Conservation (phyloP, 1,140 invertebrate genomes). For the Rhyzopertha dominica region DNA sequence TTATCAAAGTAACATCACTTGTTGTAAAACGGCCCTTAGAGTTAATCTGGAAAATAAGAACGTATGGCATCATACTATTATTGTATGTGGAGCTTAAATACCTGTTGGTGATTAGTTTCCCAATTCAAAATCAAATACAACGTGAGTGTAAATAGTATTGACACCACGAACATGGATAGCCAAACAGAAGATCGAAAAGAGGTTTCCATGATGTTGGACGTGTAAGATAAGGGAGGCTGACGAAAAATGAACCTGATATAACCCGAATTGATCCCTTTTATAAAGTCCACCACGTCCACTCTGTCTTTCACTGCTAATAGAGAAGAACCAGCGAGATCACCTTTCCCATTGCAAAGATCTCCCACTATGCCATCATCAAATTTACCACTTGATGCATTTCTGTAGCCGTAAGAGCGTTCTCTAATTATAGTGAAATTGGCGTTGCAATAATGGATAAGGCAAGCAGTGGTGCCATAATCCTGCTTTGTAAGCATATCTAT, state of each 20-base stretch:
- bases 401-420: constrained; percentile 29
- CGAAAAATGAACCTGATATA: constrained; percentile 22
- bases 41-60: constrained; percentile 19
- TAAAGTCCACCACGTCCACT: constrained; percentile 12
- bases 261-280: constrained; percentile 17
- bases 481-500: constrained; percentile 11
- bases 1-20: constrained; percentile 30
- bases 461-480: neutral
- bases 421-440: neutral
- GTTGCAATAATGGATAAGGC: constrained; percentile 14
- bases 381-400: constrained; percentile 17
- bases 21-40: constrained; percentile 15
- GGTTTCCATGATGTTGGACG: constrained; percentile 28
- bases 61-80: neutral
- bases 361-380: constrained; percentile 20
- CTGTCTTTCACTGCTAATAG: constrained; percentile 13
- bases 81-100: neutral
- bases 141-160: constrained; percentile 10
- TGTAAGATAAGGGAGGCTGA: constrained; percentile 24
- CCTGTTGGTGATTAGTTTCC: constrained; percentile 5
- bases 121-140: constrained; percentile 14
- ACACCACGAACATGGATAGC: constrained; percentile 14
- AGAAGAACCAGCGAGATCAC: constrained; percentile 21
- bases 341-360: constrained; percentile 13
- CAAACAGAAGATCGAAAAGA: constrained; percentile 28